Base-by-base conservation (phyloP, 2,797 vertebrate genomes). In the Cossypha polioptera region DNA sequence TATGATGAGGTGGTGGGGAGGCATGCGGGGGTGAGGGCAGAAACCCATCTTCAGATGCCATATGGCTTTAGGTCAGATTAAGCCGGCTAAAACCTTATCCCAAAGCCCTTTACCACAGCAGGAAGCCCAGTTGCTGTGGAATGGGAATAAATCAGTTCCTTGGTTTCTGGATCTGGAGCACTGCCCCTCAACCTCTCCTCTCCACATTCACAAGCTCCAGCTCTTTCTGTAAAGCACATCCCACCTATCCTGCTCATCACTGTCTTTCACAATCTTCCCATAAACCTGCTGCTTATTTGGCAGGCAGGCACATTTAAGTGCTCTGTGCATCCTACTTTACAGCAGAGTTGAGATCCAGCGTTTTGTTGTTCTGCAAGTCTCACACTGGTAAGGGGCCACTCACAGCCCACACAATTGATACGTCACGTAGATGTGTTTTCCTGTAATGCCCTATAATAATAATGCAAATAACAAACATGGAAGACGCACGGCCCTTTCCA, bases 351-450 rank as follows among this genome's bases (percentile, higher is more conserved):
- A 31, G 74, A 17, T 87, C 57, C 53, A 83, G 11, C 2, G 2
- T 59, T 35, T 74, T 67, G 50, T 75, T 78, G 38, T 65, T 22
- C 54, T 58, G 11, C 13, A 11, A 53, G 36, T 45, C 25, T 54
- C 73, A 40, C 25, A 28, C 22, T 3, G 0, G 6, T 40, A 63
- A 80, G 57, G 29, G 22, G 36, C 20, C 20, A 3, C 33, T 45
- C 38, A 22, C 38, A 66, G 28, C 26, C 40, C 48, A 28, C 14
- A 4, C 43, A 29, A 14, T 0, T 29, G n/a, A 31, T 21, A 6
- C 0, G 0, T 21, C 53, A 38, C 0, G 0, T 16, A 14, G 42
- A 7, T 12, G 4, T 5, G 16, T 33, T 75, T 15, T 33, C 25
- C 16, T 38, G 19, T 11, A 35, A 51, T 11, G 26, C 3, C 5